phyloP scores from a whole-genome alignment of 2,113 vertebrate genomes.

The Eubucco bourcierii region DNA sequence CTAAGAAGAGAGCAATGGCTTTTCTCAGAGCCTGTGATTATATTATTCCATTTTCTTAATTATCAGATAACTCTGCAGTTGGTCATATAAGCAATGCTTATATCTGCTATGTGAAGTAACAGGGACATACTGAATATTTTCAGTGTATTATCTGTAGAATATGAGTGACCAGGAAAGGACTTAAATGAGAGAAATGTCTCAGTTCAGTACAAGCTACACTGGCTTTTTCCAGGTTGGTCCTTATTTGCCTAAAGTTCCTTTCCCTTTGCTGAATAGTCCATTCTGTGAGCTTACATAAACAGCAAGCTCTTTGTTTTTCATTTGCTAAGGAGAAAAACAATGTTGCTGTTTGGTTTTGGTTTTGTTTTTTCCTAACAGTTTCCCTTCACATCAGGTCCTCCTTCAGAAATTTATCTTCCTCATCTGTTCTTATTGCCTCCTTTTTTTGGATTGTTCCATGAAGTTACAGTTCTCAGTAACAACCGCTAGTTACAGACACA shows the following conservation, averaged over 20 bases:
- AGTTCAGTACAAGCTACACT: neutral
- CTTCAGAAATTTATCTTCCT: neutral
- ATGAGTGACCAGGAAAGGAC: neutral
- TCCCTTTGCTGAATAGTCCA: neutral
- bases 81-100: neutral
- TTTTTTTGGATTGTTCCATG: neutral
- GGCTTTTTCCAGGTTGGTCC: neutral
- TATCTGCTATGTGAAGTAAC: neutral
- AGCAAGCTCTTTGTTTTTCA: neutral
- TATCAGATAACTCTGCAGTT: neutral
- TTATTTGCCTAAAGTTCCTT: neutral
- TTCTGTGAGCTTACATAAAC: neutral
- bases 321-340: neutral
- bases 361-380: neutral
- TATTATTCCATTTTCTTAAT: neutral
- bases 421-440: neutral
- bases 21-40: neutral
- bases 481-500: accelerated
- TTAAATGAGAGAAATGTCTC: neutral
- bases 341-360: neutral
- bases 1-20: neutral
- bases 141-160: neutral
- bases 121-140: neutral
- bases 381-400: neutral
- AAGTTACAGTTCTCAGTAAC: neutral